These are phyloP conservation scores for Centropus bengalensis DNA, from an alignment of 2,113 vertebrate species.

Conservation along the genomic window DNA sequence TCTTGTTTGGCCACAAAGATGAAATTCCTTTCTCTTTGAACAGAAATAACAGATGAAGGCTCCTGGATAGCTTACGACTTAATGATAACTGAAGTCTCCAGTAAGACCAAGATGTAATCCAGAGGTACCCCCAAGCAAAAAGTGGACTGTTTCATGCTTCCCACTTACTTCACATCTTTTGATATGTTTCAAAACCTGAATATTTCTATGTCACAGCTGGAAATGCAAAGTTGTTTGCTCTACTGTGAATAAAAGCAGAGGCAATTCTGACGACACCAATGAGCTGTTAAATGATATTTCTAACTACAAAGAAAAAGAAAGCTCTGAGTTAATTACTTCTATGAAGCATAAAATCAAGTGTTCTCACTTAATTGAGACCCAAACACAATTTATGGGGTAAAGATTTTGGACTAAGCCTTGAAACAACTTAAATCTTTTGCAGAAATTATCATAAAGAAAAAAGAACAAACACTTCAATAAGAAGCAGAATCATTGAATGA, in stretches of 20 bases:
- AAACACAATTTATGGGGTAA: background rate
- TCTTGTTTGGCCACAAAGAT: background rate
- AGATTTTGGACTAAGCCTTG: background rate
- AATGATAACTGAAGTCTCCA: background rate
- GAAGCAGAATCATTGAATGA: background rate
- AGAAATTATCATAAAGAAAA: background rate
- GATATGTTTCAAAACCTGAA: background rate
- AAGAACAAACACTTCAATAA: background rate
- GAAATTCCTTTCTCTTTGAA: background rate
- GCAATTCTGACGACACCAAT: background rate
- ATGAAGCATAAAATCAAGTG: background rate
- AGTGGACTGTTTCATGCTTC: background rate
- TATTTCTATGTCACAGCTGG: background rate
- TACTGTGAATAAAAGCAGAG: background rate
- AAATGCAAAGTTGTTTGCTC: slow-evolving; percentile 6
- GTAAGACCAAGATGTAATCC: background rate
- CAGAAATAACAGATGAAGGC: background rate
- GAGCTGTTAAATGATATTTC: background rate
- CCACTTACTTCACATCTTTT: background rate
- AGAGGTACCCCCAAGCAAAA: background rate
- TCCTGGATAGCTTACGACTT: background rate
- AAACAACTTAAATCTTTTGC: background rate
- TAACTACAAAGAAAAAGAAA: background rate
- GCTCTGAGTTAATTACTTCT: background rate
- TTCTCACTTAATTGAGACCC: background rate